Evolutionary conservation across 2,888 invertebrate genomes (phyloP).

Genomic region (Drosophila barbarae): DNA sequence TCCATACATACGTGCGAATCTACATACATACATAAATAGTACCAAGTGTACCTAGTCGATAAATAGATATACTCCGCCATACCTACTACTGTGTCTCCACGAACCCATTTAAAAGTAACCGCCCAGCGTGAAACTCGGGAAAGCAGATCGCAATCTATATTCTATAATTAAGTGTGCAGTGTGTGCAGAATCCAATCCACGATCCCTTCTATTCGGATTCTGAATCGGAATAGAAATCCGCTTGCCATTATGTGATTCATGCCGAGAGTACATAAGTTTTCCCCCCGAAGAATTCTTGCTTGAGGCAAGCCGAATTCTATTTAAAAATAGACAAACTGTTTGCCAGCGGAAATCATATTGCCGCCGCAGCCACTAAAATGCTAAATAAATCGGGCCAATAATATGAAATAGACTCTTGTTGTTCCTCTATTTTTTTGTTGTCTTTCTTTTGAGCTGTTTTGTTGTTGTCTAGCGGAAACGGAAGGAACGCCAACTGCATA

Average conservation of each 20-base stretch:
- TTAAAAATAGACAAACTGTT: slow-evolving; percentile 63
- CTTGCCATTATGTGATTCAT: slow-evolving; percentile 71
- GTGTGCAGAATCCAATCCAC: slow-evolving; percentile 16
- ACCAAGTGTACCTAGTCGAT: slow-evolving; percentile 32
- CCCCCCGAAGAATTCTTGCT: slow-evolving; percentile 33
- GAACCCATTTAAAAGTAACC: slow-evolving; percentile 15
- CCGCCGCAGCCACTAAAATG: slow-evolving; percentile 42
- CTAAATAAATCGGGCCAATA: slow-evolving; percentile 51
- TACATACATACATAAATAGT: slow-evolving; percentile 41
- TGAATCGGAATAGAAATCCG: slow-evolving; percentile 17
- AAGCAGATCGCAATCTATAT: slow-evolving; percentile 4
- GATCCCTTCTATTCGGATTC: slow-evolving; percentile 26
- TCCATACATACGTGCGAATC: slow-evolving; percentile 51
- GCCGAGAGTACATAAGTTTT: slow-evolving; percentile 54
- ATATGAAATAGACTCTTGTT: slow-evolving; percentile 29
- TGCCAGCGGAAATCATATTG: slow-evolving; percentile 68
- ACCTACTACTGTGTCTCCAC: slow-evolving; percentile 20
- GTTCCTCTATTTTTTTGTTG: neutral
- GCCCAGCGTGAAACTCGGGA: slow-evolving; percentile 25
- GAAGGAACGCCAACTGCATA: slow-evolving; percentile 47
- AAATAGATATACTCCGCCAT: slow-evolving; percentile 32
- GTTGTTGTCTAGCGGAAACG: slow-evolving; percentile 53
- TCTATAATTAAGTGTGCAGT: slow-evolving; percentile 27
- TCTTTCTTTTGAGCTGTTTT: slow-evolving; percentile 6
- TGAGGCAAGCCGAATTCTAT: slow-evolving; percentile 59